These are phyloP conservation scores for Phalloptychus januarius DNA, from an alignment of 2,797 vertebrate genomes.

Conservation along the genomic window DNA sequence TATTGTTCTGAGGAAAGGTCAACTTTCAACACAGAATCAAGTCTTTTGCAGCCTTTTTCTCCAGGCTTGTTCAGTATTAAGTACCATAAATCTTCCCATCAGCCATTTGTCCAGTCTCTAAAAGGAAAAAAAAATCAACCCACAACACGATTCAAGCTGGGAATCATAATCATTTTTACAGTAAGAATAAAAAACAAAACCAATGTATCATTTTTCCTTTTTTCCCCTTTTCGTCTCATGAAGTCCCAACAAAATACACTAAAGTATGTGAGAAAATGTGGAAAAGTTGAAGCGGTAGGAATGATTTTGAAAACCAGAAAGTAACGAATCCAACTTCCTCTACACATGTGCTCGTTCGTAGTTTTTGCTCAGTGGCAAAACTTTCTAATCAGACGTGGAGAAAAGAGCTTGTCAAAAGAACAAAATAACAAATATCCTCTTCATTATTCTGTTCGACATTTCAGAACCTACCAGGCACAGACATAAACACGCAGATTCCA, in stretches of 20 bases:
- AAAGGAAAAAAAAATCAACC: background rate
- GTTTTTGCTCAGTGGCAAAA: conserved; percentile 7
- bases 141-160: background rate
- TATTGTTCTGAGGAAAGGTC: background rate
- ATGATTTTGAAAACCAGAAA: background rate
- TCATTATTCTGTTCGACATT: conserved; percentile 57
- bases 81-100: background rate
- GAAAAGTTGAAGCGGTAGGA: background rate
- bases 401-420: conserved; percentile 21
- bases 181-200: background rate
- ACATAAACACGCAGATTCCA: conserved; percentile 67
- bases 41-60: background rate
- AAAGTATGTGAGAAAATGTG: background rate
- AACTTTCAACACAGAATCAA: background rate
- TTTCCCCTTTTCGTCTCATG: background rate
- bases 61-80: background rate
- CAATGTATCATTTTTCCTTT: background rate
- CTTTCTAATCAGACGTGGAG: conserved; percentile 29
- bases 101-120: background rate
- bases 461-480: conserved; percentile 50
- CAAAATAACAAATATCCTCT: conserved; percentile 47
- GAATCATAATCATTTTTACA: background rate
- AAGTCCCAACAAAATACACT: background rate
- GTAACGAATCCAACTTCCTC: background rate
- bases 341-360: conserved; percentile 1